Evolutionary conservation across 2,113 vertebrate species (phyloP), one percentile per base, ranked within the genome.

Genomic region (Neolamprologus tretocephalus): DNA sequence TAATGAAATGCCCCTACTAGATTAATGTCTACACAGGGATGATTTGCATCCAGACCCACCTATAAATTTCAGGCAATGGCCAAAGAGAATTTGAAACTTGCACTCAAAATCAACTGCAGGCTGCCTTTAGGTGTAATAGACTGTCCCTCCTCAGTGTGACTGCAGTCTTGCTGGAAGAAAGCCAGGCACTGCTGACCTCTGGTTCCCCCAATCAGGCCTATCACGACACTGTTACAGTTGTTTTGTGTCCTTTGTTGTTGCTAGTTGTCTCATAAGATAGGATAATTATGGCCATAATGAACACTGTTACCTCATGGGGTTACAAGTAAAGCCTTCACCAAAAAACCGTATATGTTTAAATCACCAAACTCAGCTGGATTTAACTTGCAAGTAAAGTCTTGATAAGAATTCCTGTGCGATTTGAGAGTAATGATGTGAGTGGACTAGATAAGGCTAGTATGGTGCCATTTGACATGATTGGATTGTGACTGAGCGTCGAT

Each of bases 1-100:
- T 94, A 94, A 95, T 95, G 93, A 95, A 96, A 95, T 92, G 92
- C 90, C 86, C 80, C 90, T 63, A 58, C 89, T 90, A 91, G 93
- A 95, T 95, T 92, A 95, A 95, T 94, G 94, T 93, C 93, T 87
- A 61, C 79, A 9, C 89, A 17, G 87, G 93, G 79, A 94, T 94
- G 94, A 95, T 96, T 95, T 95, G 93, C 94, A 94, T 94, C 93
- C 91, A 86, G 91, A 75, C 82, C 73, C 82, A 19, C 61, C 87
- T 75, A 95, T 94, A 95, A 95, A 94, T 95, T 91, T 93, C 66
- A 47, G 63, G 82, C 89, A 92, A 80, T 90, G 89, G 87, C 80
- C 85, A 58, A 86, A 95, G 92, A 93, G 81, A 61, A 89, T 93
- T 91, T 95, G 89, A 85, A 85, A 88, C 82, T 80, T 83, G 73